Evolutionary conservation across 2,797 vertebrate species (phyloP).

Genomic region (Erpetoichthys calabaricus): DNA sequence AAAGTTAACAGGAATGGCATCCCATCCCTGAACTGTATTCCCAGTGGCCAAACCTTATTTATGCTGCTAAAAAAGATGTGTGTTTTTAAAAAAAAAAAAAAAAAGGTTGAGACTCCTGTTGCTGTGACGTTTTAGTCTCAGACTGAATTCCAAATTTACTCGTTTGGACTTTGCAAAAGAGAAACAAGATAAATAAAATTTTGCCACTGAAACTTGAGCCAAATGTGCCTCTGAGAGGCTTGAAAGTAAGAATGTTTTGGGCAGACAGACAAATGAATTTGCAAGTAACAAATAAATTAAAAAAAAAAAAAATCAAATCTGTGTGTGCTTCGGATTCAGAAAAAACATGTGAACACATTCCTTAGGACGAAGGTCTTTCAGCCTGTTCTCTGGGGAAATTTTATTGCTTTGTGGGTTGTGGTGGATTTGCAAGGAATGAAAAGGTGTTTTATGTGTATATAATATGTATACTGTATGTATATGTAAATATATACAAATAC

Average conservation of each 20-base stretch:
- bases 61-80: slow-evolving; percentile 88
- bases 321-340: slow-evolving; percentile 42
- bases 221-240: slow-evolving; percentile 98
- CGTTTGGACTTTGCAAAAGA: slow-evolving; percentile 70
- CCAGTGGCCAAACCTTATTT: slow-evolving; percentile 98
- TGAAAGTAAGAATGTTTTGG: slow-evolving; percentile 77
- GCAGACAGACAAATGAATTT: slow-evolving; percentile 47
- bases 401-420: slow-evolving; percentile 76
- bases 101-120: slow-evolving; percentile 64
- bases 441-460: slow-evolving; percentile 11
- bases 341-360: slow-evolving; percentile 96
- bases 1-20: slow-evolving; percentile 56
- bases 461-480: not conserved
- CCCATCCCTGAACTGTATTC: slow-evolving; percentile 75
- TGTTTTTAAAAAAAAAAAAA: slow-evolving; percentile 8
- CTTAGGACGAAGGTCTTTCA: slow-evolving; percentile 80
- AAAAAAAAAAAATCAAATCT: too few species aligned
- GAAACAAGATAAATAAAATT: slow-evolving; percentile 36
- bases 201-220: slow-evolving; percentile 98
- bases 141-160: slow-evolving; percentile 97
- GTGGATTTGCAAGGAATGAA: slow-evolving; percentile 52
- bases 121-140: slow-evolving; percentile 99
- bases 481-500: not conserved
- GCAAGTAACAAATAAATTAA: slow-evolving; percentile 15
- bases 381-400: slow-evolving; percentile 79